Base-by-base conservation (phyloP, 2,888 invertebrate species). In the Chrysolina haemoptera region DNA sequence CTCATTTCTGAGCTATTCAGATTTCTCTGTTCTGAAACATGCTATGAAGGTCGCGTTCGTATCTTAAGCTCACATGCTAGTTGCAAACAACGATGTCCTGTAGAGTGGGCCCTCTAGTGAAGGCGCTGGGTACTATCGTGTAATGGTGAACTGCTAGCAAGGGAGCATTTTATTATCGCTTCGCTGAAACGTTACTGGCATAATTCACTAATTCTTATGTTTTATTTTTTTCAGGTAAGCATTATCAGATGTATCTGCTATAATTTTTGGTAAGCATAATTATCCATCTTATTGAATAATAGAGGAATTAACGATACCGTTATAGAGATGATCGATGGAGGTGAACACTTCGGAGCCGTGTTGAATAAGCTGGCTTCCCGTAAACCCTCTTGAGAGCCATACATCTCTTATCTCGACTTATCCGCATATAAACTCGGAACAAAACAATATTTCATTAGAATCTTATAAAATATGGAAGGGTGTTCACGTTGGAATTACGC, bases 381-480 rank as follows among this genome's bases (percentile, higher is more conserved):
- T 73, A 74, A 76, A 71, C 76, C 66, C 79, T 68, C 77, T 11
- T 35, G 79, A 74, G 79, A 72, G 66, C 74, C 68, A 79, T 78
- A 78, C 69, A 78, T 76, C 79, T 75, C 41, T 73, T 70, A 72
- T 73, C 72, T 74, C 50, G 71, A 70, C 79, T 77, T 68, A 74
- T 76, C 76, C 65, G 62, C 14, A 20, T 76, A 76, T 76, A 76
- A 77, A 77, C 69, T 66, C 40, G 66, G 70, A 72, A 76, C 73
- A 71, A 74, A 71, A 78, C 76, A 73, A 76, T 74, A 77, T 76
- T 76, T 77, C 73, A 77, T 75, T 59, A n/a, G 59, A 14, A 59
- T 35, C 35, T 59, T 59, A 59, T 59, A 27, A 59, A 59, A 59
- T 59, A 59, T 59, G 59, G 59, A 59, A 59, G 27, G 59, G 59